Evolutionary conservation across 2,888 invertebrate species (phyloP), one percentile per base, ranked within the genome.

Genomic region (Elmis aenea): DNA sequence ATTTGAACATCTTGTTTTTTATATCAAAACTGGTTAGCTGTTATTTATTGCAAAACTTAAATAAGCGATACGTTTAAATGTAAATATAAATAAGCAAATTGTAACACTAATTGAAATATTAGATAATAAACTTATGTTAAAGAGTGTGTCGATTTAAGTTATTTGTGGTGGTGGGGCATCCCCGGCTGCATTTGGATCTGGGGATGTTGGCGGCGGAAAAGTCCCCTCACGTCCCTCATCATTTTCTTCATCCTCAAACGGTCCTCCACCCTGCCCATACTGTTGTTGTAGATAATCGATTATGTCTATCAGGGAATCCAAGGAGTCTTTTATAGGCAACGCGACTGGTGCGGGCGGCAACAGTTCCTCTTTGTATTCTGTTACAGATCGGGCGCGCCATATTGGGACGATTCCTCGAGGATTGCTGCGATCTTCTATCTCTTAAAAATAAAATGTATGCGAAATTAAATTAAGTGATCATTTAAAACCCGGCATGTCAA

Each of bases 381-480:
- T 79, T 14, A 85, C 72, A 48, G 76, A 76, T 45, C 83, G 75
- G 0, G 81, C 81, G 3, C 80, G 72, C 87, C 87, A 88, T 8
- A 72, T 72, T 27, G 76, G 72, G 42, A 79, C 66, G 22, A 55
- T 54, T 43, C 64, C 59, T 41, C 59, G 50, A 31, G 65, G 58
- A 23, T 46, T 57, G 8, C 62, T 58, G 2, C 60, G 47, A 27
- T 59, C 51, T 25, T 60, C 61, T n/a, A 52, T 41, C 6, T 48
- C 48, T 34, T 26, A 32, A 22, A 18, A n/a, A 12, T 26, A 16
- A 2, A 14, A 20, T 12, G n/a, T n/a, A n/a, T n/a, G n/a, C n/a
- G n/a, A 5, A 14, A 12, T n/a, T 5, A 26, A 12, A 5, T 26
- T 26, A 31, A 31, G 3, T 9, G n/a, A 5, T 11, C 22, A 14